Percentiles rank a stretch among this genome's conserved stretches.
Evolutionary conservation across 2,797 vertebrate genomes (phyloP).

Genomic region (Octomys mimax): DNA sequence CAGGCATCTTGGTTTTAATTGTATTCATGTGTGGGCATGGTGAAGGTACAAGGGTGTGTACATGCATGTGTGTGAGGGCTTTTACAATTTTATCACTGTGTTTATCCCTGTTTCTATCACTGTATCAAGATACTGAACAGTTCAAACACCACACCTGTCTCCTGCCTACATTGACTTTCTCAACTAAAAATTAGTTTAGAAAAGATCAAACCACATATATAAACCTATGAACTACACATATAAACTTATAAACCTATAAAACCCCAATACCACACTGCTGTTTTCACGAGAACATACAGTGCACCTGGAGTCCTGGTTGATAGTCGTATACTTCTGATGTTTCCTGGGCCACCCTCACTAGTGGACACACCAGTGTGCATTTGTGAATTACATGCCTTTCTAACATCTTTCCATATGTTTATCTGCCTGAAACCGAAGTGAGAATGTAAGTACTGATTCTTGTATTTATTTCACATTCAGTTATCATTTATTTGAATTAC

Average conservation of each 20-base stretch:
- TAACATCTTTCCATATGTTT: neutral
- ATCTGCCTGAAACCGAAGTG: neutral
- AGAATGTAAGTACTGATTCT: neutral
- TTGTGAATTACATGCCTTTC: neutral
- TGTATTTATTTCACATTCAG: neutral
- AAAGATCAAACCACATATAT: neutral
- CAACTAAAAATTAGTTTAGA: constrained; percentile 20
- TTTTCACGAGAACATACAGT: neutral
- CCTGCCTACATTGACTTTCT: neutral
- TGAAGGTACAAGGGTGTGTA: neutral
- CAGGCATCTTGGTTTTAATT: neutral
- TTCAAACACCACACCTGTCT: neutral
- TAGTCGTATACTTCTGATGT: neutral
- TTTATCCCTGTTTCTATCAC: neutral
- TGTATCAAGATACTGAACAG: neutral
- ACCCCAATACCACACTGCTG: too few species aligned
- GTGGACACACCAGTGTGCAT: neutral
- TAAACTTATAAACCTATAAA: too few species aligned
- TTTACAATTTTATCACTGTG: neutral
- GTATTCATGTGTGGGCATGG: neutral
- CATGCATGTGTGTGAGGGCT: neutral
- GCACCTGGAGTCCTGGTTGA: neutral
- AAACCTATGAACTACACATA: neutral
- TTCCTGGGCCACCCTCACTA: neutral
- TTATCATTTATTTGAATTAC: constrained; percentile 16